Conservation (phyloP, 2,797 vertebrate species). For the Hozukius guyotensis region DNA sequence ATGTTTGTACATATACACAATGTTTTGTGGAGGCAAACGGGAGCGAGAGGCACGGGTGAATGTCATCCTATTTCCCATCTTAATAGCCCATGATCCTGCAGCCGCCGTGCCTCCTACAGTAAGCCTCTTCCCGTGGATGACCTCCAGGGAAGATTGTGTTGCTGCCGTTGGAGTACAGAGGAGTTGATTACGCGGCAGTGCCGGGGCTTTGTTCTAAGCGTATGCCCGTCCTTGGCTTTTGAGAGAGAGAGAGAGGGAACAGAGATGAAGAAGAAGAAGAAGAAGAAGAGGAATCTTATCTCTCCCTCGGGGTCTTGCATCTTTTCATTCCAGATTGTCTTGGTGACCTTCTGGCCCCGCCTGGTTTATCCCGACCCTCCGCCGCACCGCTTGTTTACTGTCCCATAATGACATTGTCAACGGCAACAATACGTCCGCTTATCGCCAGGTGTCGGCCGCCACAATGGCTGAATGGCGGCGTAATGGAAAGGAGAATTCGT, state of each 20-base stretch:
- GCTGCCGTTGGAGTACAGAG: conserved; percentile 60
- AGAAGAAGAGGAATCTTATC: conserved; percentile 62
- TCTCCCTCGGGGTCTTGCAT: conserved; percentile 48
- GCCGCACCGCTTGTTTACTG: conserved; percentile 70
- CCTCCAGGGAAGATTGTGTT: conserved; percentile 73
- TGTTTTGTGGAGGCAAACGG: not conserved
- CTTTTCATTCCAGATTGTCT: conserved; percentile 75
- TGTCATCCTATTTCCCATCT: conserved; percentile 63
- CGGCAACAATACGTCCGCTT: conserved; percentile 70
- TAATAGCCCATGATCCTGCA: conserved; percentile 63
- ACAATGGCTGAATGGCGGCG: conserved; percentile 67
- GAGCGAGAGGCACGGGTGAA: conserved; percentile 24
- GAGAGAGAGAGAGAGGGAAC: conserved; percentile 13
- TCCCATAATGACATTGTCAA: conserved; percentile 77
- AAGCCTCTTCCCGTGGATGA: conserved; percentile 65
- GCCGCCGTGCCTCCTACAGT: conserved; percentile 35
- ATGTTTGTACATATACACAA: not conserved
- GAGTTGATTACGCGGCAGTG: conserved; percentile 68
- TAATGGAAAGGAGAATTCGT: conserved; percentile 60
- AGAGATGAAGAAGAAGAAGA: conserved; percentile 21
- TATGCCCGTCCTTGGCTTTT: conserved; percentile 73
- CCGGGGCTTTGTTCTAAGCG: conserved; percentile 71
- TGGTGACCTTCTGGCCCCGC: conserved; percentile 58
- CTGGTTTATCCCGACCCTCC: conserved; percentile 54
- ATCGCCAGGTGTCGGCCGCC: conserved; percentile 64